Base-by-base conservation (phyloP, 2,113 vertebrate species). In the Morone chrysops region DNA sequence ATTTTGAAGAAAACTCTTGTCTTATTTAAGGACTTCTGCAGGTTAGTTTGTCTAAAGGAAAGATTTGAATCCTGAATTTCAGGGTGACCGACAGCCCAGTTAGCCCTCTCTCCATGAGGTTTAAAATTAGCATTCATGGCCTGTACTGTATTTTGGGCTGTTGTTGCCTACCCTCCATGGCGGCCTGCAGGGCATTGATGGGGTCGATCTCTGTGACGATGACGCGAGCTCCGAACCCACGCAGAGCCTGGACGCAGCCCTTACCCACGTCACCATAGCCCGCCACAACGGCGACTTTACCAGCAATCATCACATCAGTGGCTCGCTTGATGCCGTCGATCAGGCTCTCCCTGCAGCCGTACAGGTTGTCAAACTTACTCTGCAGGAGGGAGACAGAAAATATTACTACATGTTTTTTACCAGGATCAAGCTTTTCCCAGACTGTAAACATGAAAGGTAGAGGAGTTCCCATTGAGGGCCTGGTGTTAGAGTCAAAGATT, bases 281-380 rank as follows among this genome's bases (percentile, higher is more conserved):
- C 0, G 98, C 98, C 57, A 99, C 98, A 2, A 99, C 96, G 0
- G 98, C 98, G 2, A 99, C 97, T 72, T 99, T 99, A 1, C 98
- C 98, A 0, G 98, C 98, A 36, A 99, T 99, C 98, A 99, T 99
- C 63, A 99, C 97, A 7, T 99, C 98, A 0, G 98, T 99, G 78
- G 98, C 98, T 36, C 98, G 94, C 89, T 99, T 99, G 95, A 99
- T 99, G 54, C 98, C 98, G 45, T 99, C 98, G 0, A 99, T 98
- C 81, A 99, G 96, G 45, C 97, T 99, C 95, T 99, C 98, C 48
- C 98, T 95, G 95, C 98, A 99, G 78, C 98, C 98, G 69, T 99
- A 99, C 50, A 99, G 95, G 95, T 99, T 99, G 92, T 99, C 98
- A 65, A 99, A 99, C 86, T 99, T 99, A 85, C 98, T 99, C 98